Base-by-base conservation (phyloP, 2,888 invertebrate species). In the Pheosia tremula region DNA sequence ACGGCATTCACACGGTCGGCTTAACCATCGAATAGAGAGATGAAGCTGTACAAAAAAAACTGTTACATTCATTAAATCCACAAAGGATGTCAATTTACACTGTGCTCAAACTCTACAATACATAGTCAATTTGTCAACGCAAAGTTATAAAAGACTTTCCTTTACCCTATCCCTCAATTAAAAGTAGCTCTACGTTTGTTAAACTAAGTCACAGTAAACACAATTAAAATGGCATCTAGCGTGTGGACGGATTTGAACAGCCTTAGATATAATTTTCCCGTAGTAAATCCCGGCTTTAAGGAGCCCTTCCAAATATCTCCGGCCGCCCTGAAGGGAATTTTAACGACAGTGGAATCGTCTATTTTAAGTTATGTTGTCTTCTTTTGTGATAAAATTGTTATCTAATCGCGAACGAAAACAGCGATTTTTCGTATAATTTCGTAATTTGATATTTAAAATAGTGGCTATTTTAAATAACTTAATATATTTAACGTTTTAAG, bases 171-270 rank as follows among this genome's bases (percentile, higher is more conserved):
- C 80, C 80, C 74, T 66, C 79, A 79, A 83, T 87, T 85, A 88
- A 0, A 24, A 83, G 82, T 81, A 84, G 84, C 85, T 85, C 80
- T 81, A 80, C 86, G 84, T 86, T 88, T 84, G 82, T 79, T 80
- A 84, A 24, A 87, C 83, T 84, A 85, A 85, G 87, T 87, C 87
- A 85, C 75, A 70, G 86, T 83, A 90, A 90, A 90, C 87, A 89
- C 88, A 90, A 90, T 91, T 89, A 90, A 90, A 88, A 85, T 78
- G 83, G 80, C 83, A 88, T 90, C 85, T 84, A 84, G 85, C 84
- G 83, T 88, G 86, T 89, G 88, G 84, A 83, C 78, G 83, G 84
- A 85, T 85, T 86, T 79, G 79, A 77, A 81, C 74, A 79, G 86
- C 83, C 83, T 89, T 86, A 83, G 80, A 84, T 84, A 86, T 88